These are phyloP conservation scores for Sphyrna mokarran DNA, from an alignment of 2,113 vertebrate species.

Conservation along the genomic window DNA sequence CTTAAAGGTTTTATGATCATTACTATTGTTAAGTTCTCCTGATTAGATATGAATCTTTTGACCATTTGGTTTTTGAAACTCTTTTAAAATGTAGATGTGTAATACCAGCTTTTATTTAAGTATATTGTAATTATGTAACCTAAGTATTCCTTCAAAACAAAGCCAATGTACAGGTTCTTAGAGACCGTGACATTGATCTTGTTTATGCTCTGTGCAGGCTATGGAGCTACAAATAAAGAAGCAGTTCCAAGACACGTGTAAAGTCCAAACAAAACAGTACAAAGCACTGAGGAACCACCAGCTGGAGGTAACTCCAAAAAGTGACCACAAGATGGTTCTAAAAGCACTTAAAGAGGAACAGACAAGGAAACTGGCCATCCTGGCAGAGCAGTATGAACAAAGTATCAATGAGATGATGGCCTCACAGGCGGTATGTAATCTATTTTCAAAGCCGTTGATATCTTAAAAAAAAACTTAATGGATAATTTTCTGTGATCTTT, in stretches of 20 bases:
- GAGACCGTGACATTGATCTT: not conserved
- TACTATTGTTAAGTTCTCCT: not conserved
- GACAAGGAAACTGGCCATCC: constrained; percentile 94
- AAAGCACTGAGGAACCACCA: constrained; percentile 98
- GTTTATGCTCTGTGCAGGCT: constrained; percentile 58
- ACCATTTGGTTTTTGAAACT: not conserved
- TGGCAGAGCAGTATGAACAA: constrained; percentile 98
- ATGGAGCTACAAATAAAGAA: constrained; percentile 99
- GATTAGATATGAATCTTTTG: not conserved
- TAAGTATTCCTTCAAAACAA: not conserved
- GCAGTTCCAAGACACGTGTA: constrained; percentile 99
- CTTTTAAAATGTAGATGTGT: too few relatives aligned
- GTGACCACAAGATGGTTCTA: constrained; percentile 94
- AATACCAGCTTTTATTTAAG: not conserved
- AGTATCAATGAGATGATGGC: constrained; percentile 99
- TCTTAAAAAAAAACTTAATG: not conserved
- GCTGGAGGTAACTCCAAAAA: constrained; percentile 96
- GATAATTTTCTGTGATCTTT: not conserved
- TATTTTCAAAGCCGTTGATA: not conserved
- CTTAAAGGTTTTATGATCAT: not conserved
- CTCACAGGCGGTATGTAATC: constrained; percentile 82
- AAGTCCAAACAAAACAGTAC: constrained; percentile 99
- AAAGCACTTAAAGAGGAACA: constrained; percentile 98
- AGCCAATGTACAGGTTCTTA: not conserved
- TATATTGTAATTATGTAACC: not conserved